Base-by-base conservation (phyloP, 2,113 vertebrate species). In the Tiliqua scincoides region DNA sequence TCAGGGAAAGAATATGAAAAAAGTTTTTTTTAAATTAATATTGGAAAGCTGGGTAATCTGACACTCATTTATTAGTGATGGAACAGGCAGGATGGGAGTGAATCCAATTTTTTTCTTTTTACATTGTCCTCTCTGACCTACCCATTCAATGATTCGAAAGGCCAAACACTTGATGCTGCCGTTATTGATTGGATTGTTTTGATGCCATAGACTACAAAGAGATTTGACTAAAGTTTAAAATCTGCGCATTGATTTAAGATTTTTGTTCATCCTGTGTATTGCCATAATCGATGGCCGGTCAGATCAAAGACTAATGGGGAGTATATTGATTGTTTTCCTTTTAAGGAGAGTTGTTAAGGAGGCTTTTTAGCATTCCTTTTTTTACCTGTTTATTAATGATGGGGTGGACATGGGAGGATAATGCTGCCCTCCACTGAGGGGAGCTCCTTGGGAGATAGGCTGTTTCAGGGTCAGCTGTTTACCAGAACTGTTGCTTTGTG, bases 221-320 rank as follows among this genome's bases (percentile, higher is more conserved):
- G 40, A 43, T 63, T 81, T 86, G 78, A 70, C 70, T 63, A 35
- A 81, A 81, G 54, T 72, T 81, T 65, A 81, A 86, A 81, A 74
- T 73, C 20, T 81, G 68, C 8, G 17, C 70, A 74, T 65, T 86
- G 85, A 86, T 86, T 86, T 81, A 86, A 74, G 85, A 65, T 73
- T 86, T 67, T 48, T 74, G 78, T 86, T 81, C 85, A 74, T 81
- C 78, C 9, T 81, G 85, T 86, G 74, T 86, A 86, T 81, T 81
- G 85, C 70, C 78, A 54, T 63, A 86, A 81, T 86, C 78, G 74
- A 81, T 20, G 25, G 85, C 78, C 81, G 59, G 32, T 52, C 32
- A 37, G 78, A 40, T 57, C 68, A 62, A 74, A 86, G 70, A 74
- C 59, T 52, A 86, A 81, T 86, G 78, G 70, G 74, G 40, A 25